Percentiles rank a stretch among this genome's conserved stretches.
Conservation (phyloP, 2,888 invertebrate species). For the Magallana nippona region DNA sequence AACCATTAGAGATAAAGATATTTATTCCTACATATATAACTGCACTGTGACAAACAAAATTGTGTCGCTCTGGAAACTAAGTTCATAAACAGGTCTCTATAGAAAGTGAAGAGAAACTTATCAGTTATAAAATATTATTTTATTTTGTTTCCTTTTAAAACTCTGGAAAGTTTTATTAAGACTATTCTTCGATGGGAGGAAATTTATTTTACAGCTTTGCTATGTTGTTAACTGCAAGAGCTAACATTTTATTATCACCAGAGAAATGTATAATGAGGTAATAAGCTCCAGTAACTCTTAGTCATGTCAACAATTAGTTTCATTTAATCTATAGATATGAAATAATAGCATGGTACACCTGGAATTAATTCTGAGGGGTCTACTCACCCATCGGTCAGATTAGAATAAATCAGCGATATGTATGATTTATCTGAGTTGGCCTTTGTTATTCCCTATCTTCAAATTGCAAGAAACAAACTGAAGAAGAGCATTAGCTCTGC, state of each 20-base stretch:
- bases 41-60: slow-evolving; percentile 52
- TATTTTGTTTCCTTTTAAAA: slow-evolving; percentile 32
- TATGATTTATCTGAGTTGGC: slow-evolving; percentile 27
- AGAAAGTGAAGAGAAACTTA: slow-evolving; percentile 44
- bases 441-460: slow-evolving; percentile 29
- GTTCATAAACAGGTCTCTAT: slow-evolving; percentile 45
- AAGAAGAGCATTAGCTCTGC: slow-evolving; percentile 29
- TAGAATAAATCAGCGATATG: slow-evolving; percentile 29
- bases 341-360: slow-evolving; percentile 37
- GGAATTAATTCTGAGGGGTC: slow-evolving; percentile 39
- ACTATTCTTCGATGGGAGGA: slow-evolving; percentile 1
- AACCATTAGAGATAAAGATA: slow-evolving; percentile 39
- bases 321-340: slow-evolving; percentile 38
- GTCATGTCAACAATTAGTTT: slow-evolving; percentile 43
- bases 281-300: slow-evolving; percentile 37
- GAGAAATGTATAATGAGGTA: slow-evolving; percentile 37
- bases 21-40: slow-evolving; percentile 40
- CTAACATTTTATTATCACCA: slow-evolving; percentile 39
- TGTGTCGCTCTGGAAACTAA: slow-evolving; percentile 46
- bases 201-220: slow-evolving; percentile 32
- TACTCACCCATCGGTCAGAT: slow-evolving; percentile 33
- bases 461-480: slow-evolving; percentile 22
- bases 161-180: slow-evolving; percentile 35
- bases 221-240: slow-evolving; percentile 26
- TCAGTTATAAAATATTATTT: slow-evolving; percentile 39